A percentile compares a stretch with the other conserved stretches of the same genome.
These are phyloP conservation scores for Drosophila setifemur DNA, from an alignment of 1,140 invertebrate species.

Conservation along the genomic window DNA sequence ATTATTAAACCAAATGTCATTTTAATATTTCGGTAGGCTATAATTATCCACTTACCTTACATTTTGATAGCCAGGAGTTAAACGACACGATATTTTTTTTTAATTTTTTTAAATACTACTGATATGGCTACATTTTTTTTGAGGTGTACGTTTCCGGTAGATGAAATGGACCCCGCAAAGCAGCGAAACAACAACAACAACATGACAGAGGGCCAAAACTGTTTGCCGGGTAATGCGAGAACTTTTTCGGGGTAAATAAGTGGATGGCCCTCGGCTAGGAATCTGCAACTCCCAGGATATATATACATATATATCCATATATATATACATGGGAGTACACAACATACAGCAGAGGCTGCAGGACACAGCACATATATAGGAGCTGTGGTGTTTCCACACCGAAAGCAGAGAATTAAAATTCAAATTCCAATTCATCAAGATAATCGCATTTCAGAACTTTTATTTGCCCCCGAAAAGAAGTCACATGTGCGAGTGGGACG, in stretches of 20 bases:
- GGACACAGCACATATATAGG: too few species aligned
- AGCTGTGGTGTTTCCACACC: too few species aligned
- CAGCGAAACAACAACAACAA: constrained; percentile 16
- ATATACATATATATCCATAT: too few species aligned
- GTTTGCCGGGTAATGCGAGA: constrained; percentile 65
- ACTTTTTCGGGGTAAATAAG: constrained; percentile 71
- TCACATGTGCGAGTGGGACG: constrained; percentile 30
- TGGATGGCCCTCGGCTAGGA: constrained; percentile 52
- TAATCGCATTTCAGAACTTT: constrained; percentile 81
- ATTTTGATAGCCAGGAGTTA: too few species aligned
- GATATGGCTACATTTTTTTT: neutral
- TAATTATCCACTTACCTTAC: too few species aligned
- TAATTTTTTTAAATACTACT: too few species aligned
- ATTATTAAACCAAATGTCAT: too few species aligned
- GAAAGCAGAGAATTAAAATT: constrained; percentile 77
- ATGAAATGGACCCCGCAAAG: constrained; percentile 31
- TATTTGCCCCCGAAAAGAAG: constrained; percentile 63
- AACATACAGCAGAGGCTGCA: too few species aligned
- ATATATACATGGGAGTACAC: too few species aligned
- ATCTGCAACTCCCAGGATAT: constrained; percentile 11
- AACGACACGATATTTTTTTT: too few species aligned
- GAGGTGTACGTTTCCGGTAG: constrained; percentile 5
- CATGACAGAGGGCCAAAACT: constrained; percentile 5
- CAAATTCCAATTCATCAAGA: constrained; percentile 81
- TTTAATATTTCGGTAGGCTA: too few species aligned